Percentiles rank a stretch among this genome's conserved stretches.
phyloP scores from a whole-genome alignment of 2,113 vertebrate species.

The Bujurquina vittata region DNA sequence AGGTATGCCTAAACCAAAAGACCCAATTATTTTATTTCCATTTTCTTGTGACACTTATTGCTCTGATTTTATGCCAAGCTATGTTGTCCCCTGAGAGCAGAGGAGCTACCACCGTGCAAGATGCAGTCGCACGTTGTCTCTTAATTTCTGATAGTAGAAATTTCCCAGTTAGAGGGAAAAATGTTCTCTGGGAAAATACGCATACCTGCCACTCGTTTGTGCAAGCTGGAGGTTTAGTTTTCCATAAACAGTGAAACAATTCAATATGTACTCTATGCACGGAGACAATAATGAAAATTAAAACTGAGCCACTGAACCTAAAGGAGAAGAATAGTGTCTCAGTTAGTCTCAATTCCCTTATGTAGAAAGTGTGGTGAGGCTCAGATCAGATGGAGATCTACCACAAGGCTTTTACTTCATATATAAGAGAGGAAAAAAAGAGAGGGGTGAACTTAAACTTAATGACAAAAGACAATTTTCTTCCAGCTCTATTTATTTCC shows the following conservation, averaged over 20 bases:
- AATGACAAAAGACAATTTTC: not conserved
- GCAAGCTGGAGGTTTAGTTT: not conserved
- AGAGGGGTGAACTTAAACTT: not conserved
- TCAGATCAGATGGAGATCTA: not conserved
- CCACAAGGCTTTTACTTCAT: too few species aligned
- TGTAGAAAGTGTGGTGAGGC: not conserved
- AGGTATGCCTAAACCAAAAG: constrained; percentile 76
- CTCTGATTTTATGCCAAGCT: not conserved
- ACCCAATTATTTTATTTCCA: not conserved
- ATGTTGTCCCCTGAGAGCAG: not conserved
- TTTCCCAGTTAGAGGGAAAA: not conserved
- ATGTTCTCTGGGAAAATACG: not conserved
- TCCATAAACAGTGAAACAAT: not conserved
- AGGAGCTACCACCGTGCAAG: not conserved
- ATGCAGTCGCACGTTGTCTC: not conserved
- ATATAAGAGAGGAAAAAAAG: not conserved
- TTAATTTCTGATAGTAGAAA: not conserved
- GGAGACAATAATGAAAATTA: not conserved
- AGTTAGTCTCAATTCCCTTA: not conserved
- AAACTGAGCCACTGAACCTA: not conserved
- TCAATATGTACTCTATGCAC: not conserved
- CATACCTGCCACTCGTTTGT: not conserved
- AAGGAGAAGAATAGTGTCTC: not conserved
- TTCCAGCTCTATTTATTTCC: not conserved
- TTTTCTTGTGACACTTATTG: not conserved